Percentiles rank a stretch among this genome's conserved stretches.
Evolutionary conservation across 2,113 vertebrate species (phyloP).

Genomic region (Peromyscus leucopus): DNA sequence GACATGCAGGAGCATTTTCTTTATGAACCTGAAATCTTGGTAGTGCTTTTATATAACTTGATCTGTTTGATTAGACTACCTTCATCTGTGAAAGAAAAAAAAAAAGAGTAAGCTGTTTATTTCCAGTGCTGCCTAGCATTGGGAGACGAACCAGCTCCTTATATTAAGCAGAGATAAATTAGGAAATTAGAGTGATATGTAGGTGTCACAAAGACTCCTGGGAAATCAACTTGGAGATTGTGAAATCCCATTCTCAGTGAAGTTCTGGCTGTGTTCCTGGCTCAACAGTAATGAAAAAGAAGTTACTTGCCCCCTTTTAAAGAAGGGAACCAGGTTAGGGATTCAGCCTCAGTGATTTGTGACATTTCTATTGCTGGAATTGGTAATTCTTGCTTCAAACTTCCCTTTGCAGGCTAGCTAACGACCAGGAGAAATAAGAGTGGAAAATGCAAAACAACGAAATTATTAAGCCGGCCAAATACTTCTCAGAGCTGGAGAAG

Average conservation of each 20-base stretch:
- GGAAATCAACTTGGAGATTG: not conserved
- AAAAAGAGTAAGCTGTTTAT: slow-evolving; percentile 11
- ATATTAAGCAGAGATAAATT: slow-evolving; percentile 28
- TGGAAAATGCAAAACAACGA: slow-evolving; percentile 93
- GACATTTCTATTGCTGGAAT: slow-evolving; percentile 52
- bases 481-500: slow-evolving; percentile 92
- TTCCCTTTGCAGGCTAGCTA: slow-evolving; percentile 85
- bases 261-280: not conserved
- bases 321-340: not conserved
- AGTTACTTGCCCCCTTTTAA: not conserved
- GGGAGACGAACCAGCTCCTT: not conserved
- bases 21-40: not conserved
- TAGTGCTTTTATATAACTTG: not conserved
- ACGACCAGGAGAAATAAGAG: slow-evolving; percentile 77
- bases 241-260: not conserved
- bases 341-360: slow-evolving; percentile 7
- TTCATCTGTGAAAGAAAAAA: not conserved
- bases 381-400: slow-evolving; percentile 70
- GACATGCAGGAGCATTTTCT: slow-evolving; percentile 11
- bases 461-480: slow-evolving; percentile 92
- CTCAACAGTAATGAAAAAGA: not conserved
- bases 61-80: not conserved
- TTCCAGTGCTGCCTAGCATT: slow-evolving; percentile 28
- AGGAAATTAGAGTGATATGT: not conserved
- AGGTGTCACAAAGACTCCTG: not conserved